Conservation (phyloP, 2,888 invertebrate species). For the Strigamia transsilvanica region DNA sequence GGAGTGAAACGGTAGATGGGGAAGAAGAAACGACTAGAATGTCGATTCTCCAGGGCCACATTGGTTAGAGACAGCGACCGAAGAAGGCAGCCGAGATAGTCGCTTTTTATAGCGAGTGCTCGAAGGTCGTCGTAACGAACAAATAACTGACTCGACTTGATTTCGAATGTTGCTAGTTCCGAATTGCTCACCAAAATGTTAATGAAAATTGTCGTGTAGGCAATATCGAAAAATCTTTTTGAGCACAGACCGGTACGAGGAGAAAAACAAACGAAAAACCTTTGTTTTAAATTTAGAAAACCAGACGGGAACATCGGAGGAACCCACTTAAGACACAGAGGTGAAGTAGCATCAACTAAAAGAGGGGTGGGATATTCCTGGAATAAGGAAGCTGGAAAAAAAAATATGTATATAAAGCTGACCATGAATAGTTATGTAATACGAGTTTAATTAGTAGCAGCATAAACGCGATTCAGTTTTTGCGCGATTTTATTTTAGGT, state of each 20-base stretch:
- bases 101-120: slow-evolving; percentile 38
- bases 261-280: slow-evolving; percentile 17
- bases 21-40: slow-evolving; percentile 17
- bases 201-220: background rate
- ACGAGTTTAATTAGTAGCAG: slow-evolving; percentile 7
- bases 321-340: slow-evolving; percentile 41
- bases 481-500: background rate
- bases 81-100: slow-evolving; percentile 44
- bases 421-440: background rate
- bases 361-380: slow-evolving; percentile 40
- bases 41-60: slow-evolving; percentile 44
- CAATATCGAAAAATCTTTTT: too few species aligned
- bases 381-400: slow-evolving; percentile 11
- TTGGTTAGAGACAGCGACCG: slow-evolving; percentile 36
- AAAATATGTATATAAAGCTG: background rate
- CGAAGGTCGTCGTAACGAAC: slow-evolving; percentile 41
- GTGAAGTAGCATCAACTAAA: slow-evolving; percentile 40
- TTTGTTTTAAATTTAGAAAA: slow-evolving; percentile 47
- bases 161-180: slow-evolving; percentile 12
- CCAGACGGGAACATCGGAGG: slow-evolving; percentile 42
- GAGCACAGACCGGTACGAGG: background rate
- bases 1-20: background rate
- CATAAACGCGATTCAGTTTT: background rate
- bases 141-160: slow-evolving; percentile 6
- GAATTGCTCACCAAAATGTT: background rate